Percentiles rank a stretch among this genome's conserved stretches.
Conservation (phyloP, 2,113 vertebrate species). For the Myrmecobius fasciatus region DNA sequence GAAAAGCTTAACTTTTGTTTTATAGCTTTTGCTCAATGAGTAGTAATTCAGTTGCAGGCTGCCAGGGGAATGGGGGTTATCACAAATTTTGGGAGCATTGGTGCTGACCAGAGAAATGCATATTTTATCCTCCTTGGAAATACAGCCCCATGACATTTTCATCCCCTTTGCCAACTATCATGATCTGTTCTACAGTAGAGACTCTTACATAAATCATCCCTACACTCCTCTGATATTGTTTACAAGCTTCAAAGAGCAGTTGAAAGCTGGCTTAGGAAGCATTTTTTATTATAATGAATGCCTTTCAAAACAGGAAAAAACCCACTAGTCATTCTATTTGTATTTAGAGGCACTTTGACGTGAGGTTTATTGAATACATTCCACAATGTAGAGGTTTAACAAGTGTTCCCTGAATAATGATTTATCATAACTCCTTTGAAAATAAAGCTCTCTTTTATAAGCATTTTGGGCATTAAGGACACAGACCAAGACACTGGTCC, state of each 20-base stretch:
- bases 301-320: rapidly evolving
- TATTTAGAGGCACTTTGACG: rapidly evolving
- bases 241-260: background rate
- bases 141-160: background rate
- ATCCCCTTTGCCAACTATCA: background rate
- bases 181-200: background rate
- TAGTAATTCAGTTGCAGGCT: rapidly evolving
- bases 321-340: background rate
- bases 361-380: background rate
- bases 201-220: background rate
- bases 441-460: background rate
- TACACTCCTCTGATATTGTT: background rate
- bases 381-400: background rate
- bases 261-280: background rate
- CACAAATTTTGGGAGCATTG: rapidly evolving
- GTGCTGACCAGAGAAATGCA: background rate
- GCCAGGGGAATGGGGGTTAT: background rate
- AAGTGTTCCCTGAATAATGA: background rate
- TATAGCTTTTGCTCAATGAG: background rate
- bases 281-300: background rate
- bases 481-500: background rate
- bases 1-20: background rate
- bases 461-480: background rate
- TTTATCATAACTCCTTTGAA: background rate
- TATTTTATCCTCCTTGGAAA: background rate